Evolutionary conservation across 2,113 vertebrate species (phyloP), one percentile per base, ranked within the genome.

Genomic region (Chaetura pelagica): DNA sequence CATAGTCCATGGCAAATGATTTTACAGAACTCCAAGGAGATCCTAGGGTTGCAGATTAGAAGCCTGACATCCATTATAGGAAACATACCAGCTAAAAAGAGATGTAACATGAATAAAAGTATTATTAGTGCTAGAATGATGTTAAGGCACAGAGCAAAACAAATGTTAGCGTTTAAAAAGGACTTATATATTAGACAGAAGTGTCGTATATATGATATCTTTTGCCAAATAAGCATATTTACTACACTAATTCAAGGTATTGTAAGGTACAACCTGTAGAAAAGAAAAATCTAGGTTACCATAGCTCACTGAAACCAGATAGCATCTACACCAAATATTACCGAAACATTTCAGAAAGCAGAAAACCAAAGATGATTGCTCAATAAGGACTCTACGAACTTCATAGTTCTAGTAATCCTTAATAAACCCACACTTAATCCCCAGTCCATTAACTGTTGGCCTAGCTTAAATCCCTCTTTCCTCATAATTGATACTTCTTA

Each of bases 1-100:
- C 67, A 83, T 21, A 88, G 71, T 57, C 88, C 92, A 80, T 88
- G 68, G 94, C 55, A 95, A 88, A 89, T 80, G 35, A 66, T 80
- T 83, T 83, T 58, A 69, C 19, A 48, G 55, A 92, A 77, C 63
- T 93, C 85, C 34, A 74, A 66, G 51, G 85, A 88, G 30, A 83
- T 71, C 24, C 42, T 66, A 59, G 72, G 84, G 88, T 46, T 42
- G 6, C 24, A 76, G 27, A 58, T 83, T 90, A 62, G 42, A 57
- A 88, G 51, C 27, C 73, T 87, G 46, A 62, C 59, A 80, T 83
- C 21, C 82, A 20, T 73, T 91, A 49, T 12, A 88, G 49, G 11
- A 64, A 95, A 93, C 83, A 73, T 40, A 85, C 10, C 21, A 57
- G 6, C 35, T 90, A 49, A 94, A 79, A 9, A 62, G 15, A 55